A percentile compares a stretch with the other conserved stretches of the same genome.
Conservation (phyloP, 2,888 invertebrate genomes). For the Chymomyza caudatula region DNA sequence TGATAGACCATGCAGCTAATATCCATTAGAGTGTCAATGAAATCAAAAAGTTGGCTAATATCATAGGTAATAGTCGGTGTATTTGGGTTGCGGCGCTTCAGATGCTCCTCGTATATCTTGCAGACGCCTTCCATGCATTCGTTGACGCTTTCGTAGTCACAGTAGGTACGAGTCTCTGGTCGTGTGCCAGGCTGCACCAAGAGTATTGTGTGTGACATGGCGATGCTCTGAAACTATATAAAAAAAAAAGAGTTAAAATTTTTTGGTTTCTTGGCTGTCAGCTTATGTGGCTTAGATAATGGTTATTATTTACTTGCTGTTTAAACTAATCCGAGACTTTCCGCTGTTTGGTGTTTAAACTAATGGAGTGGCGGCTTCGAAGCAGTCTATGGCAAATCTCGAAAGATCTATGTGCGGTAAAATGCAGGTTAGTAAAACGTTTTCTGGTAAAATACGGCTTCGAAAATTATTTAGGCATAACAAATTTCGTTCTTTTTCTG, state of each 20-base stretch:
- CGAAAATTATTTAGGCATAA: too few relatives aligned
- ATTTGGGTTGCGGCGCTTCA: conserved; percentile 96
- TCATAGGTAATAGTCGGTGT: conserved; percentile 99
- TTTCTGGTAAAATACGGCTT: too few relatives aligned
- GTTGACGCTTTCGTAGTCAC: conserved; percentile 98
- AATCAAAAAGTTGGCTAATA: conserved; percentile 98
- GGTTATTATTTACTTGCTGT: background rate
- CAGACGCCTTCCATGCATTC: conserved; percentile 99
- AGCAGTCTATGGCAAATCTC: background rate
- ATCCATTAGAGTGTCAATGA: conserved; percentile 97
- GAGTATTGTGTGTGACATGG: conserved; percentile 95
- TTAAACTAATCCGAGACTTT: background rate
- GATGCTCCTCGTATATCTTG: conserved; percentile 98
- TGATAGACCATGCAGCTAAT: conserved; percentile 97
- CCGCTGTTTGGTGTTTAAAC: too few relatives aligned
- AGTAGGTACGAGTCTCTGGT: conserved; percentile 97
- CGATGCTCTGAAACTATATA: background rate
- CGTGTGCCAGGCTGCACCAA: conserved; percentile 95
- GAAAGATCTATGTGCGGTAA: background rate
- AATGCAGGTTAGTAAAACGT: background rate
- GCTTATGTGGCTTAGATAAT: background rate
- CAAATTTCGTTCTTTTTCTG: background rate
- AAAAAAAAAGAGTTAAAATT: background rate
- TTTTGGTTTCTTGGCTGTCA: too few relatives aligned
- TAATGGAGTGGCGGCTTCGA: background rate